These are phyloP conservation scores for Onychomys torridus DNA, from an alignment of 2,797 vertebrate genomes.

Conservation along the genomic window DNA sequence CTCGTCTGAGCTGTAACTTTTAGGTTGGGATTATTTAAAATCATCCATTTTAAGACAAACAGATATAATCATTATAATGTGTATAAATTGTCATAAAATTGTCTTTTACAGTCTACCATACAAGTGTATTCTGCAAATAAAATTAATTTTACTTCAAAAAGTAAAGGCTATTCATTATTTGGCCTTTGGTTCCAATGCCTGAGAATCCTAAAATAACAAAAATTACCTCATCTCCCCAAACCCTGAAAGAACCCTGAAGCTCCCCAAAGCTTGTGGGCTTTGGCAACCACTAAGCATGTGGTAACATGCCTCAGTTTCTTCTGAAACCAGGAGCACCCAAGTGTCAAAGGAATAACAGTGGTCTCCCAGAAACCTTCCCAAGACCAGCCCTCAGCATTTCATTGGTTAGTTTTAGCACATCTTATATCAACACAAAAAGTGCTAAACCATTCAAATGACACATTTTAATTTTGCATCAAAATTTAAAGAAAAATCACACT, in stretches of 20 bases:
- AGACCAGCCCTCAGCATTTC: constrained; percentile 76
- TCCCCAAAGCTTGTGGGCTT: constrained; percentile 86
- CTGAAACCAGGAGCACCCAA: constrained; percentile 82
- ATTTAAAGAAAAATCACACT: constrained; percentile 55
- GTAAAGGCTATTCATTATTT: constrained; percentile 89
- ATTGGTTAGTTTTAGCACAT: constrained; percentile 66
- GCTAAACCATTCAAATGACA: constrained; percentile 82
- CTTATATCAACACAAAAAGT: constrained; percentile 84
- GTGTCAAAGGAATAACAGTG: constrained; percentile 78
- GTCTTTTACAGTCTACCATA: constrained; percentile 87
- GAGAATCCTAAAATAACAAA: constrained; percentile 84
- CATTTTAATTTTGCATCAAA: constrained; percentile 76
- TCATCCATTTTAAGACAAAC: constrained; percentile 86
- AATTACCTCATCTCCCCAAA: constrained; percentile 41
- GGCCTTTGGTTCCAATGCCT: constrained; percentile 91
- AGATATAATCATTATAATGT: constrained; percentile 87
- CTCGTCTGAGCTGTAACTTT: constrained; percentile 80
- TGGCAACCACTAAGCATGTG: constrained; percentile 85
- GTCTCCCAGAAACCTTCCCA: constrained; percentile 80
- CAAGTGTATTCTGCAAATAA: constrained; percentile 87
- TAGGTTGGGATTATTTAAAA: constrained; percentile 81
- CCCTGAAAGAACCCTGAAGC: constrained; percentile 83
- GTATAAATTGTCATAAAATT: constrained; percentile 87
- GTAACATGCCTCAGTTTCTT: constrained; percentile 78
- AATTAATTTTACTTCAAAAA: constrained; percentile 87